Conservation (phyloP, 2,113 vertebrate species). For the Echinops telfairi region DNA sequence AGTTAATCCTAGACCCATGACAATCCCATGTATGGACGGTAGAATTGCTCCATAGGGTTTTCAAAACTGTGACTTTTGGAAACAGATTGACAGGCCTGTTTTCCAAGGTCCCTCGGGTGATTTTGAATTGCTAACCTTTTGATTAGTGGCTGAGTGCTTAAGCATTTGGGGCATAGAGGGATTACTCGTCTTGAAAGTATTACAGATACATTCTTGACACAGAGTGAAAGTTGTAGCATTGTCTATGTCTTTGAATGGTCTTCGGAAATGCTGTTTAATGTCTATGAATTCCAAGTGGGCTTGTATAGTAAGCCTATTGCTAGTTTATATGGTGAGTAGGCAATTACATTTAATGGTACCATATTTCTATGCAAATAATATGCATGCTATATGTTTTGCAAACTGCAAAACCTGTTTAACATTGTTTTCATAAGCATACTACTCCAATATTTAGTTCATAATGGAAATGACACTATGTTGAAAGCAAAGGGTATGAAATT, state of each 20-base stretch:
- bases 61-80: not conserved
- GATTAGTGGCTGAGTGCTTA: not conserved
- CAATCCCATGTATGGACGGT: too few relatives aligned
- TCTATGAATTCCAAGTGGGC: conserved; percentile 41
- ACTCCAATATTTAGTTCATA: not conserved
- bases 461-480: not conserved
- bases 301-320: not conserved
- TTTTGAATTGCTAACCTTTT: not conserved
- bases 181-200: conserved; percentile 36
- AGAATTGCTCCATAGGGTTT: not conserved
- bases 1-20: not conserved
- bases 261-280: conserved; percentile 45
- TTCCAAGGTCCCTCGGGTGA: not conserved
- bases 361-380: too few relatives aligned
- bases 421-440: not conserved
- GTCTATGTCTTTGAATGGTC: conserved; percentile 4
- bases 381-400: too few relatives aligned
- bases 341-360: conserved; percentile 45
- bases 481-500: not conserved
- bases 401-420: not conserved
- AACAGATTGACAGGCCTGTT: not conserved
- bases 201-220: not conserved
- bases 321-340: not conserved
- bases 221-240: conserved; percentile 47
- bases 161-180: not conserved